Evolutionary conservation across 2,888 invertebrate species (phyloP), one percentile per base, ranked within the genome.

Genomic region (Lydus trimaculatus): DNA sequence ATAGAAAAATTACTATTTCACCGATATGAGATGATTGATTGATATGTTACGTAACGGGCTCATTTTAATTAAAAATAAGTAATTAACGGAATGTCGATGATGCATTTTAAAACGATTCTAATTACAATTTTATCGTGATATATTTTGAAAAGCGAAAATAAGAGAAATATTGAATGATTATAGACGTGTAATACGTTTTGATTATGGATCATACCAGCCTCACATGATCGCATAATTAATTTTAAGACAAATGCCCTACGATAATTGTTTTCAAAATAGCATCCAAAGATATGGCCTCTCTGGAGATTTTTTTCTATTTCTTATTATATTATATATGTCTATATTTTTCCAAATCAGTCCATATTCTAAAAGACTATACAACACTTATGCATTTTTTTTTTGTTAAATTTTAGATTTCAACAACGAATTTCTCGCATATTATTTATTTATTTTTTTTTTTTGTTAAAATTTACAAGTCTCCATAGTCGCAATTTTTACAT

Each of bases 331-430:
- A 13, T 39, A 23, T 63, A n/a, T n/a, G n/a, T n/a, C n/a, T n/a
- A n/a, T n/a, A n/a, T n/a, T n/a, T 58, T 71, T 67, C 72, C 72
- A 76, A 75, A 73, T 77, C 77, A 77, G 77, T 77, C 77, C 77
- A 73, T 73, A 73, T 71, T 74, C 76, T 74, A 77, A 69, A 71
- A 73, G 70, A 73, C 73, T 75, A 76, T 72, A 73, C 72, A 74
- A 77, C 75, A 75, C 75, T 74, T 72, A 74, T 68, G 66, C 67
- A 65, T 63, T 31, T 39, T 63, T 31, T 39, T 36, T 36, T 36
- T 25, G 13, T 23, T 56, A 56, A 61, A 65, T 66, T 28, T 65
- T 66, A 72, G 59, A 66, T 23, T 70, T 67, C 60, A 72, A 72
- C 72, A 72, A 72, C 61, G 48, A 69, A 39, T 71, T 67, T 63